Conservation (phyloP, 2,888 invertebrate genomes). For the Apamea monoglypha region DNA sequence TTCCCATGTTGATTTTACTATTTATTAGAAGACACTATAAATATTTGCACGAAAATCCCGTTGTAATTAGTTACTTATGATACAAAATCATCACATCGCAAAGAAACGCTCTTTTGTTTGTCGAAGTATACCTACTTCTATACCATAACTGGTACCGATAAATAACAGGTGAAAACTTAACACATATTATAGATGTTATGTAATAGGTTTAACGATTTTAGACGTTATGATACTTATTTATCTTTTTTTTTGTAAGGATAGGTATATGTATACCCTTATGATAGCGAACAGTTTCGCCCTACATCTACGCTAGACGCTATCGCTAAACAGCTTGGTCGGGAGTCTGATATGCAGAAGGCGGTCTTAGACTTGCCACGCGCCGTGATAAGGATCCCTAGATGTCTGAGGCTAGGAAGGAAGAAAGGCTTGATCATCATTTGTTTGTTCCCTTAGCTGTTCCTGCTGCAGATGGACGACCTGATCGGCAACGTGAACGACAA, state of each 20-base stretch:
- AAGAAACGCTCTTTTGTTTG: no score
- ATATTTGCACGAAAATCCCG: no score
- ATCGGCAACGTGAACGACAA: constrained; percentile 90
- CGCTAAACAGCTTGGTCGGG: not conserved
- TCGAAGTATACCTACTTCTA: no score
- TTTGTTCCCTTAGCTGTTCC: constrained; percentile 92
- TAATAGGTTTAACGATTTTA: no score
- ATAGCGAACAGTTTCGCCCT: not conserved
- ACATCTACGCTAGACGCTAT: not conserved
- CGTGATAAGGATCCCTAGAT: not conserved
- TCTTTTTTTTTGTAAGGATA: not conserved
- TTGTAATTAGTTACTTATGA: no score
- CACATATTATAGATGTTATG: no score
- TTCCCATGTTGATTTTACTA: no score
- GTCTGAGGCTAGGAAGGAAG: not conserved
- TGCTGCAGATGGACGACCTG: constrained; percentile 96
- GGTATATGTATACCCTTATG: not conserved
- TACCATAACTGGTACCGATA: no score
- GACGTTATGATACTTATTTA: not conserved
- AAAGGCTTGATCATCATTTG: not conserved
- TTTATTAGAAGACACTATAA: no score
- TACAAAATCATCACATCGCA: no score
- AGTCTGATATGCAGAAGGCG: not conserved
- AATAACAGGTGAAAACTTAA: no score
- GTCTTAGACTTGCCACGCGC: not conserved